A percentile compares a stretch with the other conserved stretches of the same genome.
phyloP scores from a whole-genome alignment of 2,113 vertebrate species.

The Puntigrus tetrazona region DNA sequence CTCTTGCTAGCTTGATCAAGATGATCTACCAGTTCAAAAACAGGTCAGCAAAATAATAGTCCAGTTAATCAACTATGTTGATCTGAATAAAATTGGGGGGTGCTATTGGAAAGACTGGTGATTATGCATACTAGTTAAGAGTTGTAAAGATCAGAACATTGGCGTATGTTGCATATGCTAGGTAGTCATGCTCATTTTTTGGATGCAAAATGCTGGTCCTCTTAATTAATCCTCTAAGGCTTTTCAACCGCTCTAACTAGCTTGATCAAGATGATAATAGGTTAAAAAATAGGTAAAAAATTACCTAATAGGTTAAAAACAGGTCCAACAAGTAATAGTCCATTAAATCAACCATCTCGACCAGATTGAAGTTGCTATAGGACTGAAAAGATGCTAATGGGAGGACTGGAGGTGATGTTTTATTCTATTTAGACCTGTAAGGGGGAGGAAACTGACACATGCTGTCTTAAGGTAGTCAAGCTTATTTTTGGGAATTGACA shows the following conservation, averaged over 20 bases:
- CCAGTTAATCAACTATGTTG: not conserved
- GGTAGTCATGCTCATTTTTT: not conserved
- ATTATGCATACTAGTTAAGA: constrained; percentile 13
- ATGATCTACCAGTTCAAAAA: not conserved
- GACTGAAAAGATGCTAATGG: constrained; percentile 27
- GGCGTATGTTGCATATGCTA: not conserved
- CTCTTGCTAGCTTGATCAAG: not conserved
- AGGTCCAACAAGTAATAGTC: not conserved
- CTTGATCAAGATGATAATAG: not conserved
- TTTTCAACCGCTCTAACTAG: not conserved
- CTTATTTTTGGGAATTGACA: not conserved
- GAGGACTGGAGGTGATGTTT: not conserved
- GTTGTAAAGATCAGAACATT: not conserved
- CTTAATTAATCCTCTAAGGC: not conserved
- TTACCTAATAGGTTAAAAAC: not conserved
- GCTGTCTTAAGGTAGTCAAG: not conserved
- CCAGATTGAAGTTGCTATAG: not conserved
- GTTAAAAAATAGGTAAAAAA: too few species aligned
- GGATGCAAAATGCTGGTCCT: not conserved
- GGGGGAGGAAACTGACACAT: constrained; percentile 11
- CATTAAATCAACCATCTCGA: not conserved
- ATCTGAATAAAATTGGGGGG: not conserved
- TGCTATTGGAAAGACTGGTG: constrained; percentile 9
- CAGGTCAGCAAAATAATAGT: not conserved
- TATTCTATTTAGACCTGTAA: constrained; percentile 15